A percentile compares a stretch with the other conserved stretches of the same genome.
Evolutionary conservation across 2,113 vertebrate genomes (phyloP).

Genomic region (Ginglymostoma cirratum): DNA sequence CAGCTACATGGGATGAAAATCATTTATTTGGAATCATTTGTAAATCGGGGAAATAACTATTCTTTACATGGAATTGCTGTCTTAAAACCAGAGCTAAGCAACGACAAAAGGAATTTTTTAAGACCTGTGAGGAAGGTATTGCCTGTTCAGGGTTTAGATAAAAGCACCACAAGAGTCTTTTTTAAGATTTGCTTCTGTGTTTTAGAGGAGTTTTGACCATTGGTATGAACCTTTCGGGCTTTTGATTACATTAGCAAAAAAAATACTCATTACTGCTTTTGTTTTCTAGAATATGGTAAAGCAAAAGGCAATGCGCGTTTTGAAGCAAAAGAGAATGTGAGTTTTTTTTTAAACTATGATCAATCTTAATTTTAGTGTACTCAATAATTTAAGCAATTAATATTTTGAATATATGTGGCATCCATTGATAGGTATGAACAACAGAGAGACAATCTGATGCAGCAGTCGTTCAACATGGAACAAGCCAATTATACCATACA

Average conservation of each 20-base stretch:
- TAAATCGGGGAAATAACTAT: not conserved
- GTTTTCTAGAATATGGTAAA: conserved; percentile 90
- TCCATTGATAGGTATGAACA: conserved; percentile 78
- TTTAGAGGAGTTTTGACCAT: not conserved
- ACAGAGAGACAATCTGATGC: conserved; percentile 86
- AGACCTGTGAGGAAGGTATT: too few species aligned
- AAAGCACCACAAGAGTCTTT: not conserved
- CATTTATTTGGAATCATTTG: not conserved
- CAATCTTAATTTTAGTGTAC: not conserved
- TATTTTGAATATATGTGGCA: conserved; percentile 17
- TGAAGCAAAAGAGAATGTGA: conserved; percentile 98
- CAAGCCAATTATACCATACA: conserved; percentile 99
- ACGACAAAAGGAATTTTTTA: not conserved
- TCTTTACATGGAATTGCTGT: not conserved
- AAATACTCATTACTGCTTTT: conserved; percentile 36
- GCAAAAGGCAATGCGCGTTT: conserved; percentile 88
- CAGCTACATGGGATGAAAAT: not conserved
- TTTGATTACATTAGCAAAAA: not conserved
- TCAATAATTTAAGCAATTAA: not conserved
- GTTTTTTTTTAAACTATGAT: conserved; percentile 47
- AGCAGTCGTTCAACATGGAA: conserved; percentile 99
- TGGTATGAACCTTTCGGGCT: not conserved
- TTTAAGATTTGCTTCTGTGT: not conserved
- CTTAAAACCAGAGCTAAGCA: not conserved
- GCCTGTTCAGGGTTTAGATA: not conserved